Evolutionary conservation across 1,140 invertebrate genomes (phyloP).

Genomic region (Sycobia sp.): DNA sequence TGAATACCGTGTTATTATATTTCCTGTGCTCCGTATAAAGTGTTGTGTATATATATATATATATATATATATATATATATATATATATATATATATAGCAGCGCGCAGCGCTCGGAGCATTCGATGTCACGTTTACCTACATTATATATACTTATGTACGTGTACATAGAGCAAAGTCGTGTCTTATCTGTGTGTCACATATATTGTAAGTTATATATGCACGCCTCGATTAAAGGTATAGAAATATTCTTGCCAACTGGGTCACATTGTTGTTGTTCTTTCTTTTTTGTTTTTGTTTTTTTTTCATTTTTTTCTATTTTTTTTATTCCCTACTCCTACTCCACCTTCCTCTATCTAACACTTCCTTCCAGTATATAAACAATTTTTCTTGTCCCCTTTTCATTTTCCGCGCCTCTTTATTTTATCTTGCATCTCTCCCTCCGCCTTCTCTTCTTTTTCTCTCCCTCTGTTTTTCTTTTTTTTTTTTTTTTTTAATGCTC

Average conservation of each 20-base stretch:
- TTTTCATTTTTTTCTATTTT: background rate
- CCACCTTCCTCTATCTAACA: background rate
- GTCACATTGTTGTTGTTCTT: constrained; percentile 26
- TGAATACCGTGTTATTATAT: constrained; percentile 10
- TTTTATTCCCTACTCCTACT: background rate
- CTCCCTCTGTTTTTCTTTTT: too few relatives aligned
- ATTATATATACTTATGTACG: constrained; percentile 5
- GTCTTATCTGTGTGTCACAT: constrained; percentile 24
- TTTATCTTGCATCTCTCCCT: background rate
- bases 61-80: too few relatives aligned
- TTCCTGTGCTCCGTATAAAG: too few relatives aligned
- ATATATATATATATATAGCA: too few relatives aligned
- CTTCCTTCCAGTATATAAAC: constrained; percentile 1
- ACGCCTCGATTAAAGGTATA: constrained; percentile 31
- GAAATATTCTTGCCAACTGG: constrained; percentile 36
- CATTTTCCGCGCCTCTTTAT: constrained; percentile 6
- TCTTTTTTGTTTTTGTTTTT: background rate
- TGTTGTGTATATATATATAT: too few relatives aligned
- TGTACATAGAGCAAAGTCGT: constrained; percentile 10
- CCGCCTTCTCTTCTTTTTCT: background rate
- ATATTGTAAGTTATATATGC: constrained; percentile 15
- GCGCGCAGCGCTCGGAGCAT: background rate
- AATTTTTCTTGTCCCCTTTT: background rate
- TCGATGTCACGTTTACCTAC: constrained; percentile 9
- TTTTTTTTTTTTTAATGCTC: too few relatives aligned